Evolutionary conservation across 2,888 invertebrate genomes (phyloP), one percentile per base, ranked within the genome.

Genomic region (Punctoribates punctum): DNA sequence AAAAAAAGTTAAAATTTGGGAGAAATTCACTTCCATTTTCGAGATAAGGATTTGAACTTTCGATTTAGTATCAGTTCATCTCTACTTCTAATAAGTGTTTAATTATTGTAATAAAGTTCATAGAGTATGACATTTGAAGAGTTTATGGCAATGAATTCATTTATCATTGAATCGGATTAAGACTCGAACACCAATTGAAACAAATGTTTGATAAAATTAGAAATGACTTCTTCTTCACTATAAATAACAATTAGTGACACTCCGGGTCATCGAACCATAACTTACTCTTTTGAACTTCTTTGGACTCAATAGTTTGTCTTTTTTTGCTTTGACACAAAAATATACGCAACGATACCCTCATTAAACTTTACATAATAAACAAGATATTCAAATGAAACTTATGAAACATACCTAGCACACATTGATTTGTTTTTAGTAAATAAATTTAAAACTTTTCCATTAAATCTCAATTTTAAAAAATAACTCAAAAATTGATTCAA

Each of bases 341-440:
- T 48, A 48, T 48, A 48, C 46, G 46, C 4, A 48, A 48, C 13
- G 46, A 48, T 48, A 48, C 46, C 46, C 46, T 48, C 46, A 48
- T 48, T 48, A 48, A 48, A 48, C 46, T 15, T 48, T 8, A 48
- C 3, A 48, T 48, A 48, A 48, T 48, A 48, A 48, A 48, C 46
- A 48, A 48, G 46, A 48, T 48, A 48, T 48, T 48, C 46, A 48
- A 48, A 48, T 48, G 75, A 34, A 34, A 34, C 34, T 34, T 34
- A 34, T 34, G 34, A 34, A 34, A 34, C 34, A 34, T 34, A 34
- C 34, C 34, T 34, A 34, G 3, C 34, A 34, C 34, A 34, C 3
- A 34, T 34, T 34, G 34, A 34, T 34, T 34, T 34, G 34, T 34
- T 34, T 34, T 34, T 34, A 34, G 34, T 34, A 34, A 34, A 34